Base-by-base conservation (phyloP, 2,888 invertebrate species). In the Zeuzera pyrina region DNA sequence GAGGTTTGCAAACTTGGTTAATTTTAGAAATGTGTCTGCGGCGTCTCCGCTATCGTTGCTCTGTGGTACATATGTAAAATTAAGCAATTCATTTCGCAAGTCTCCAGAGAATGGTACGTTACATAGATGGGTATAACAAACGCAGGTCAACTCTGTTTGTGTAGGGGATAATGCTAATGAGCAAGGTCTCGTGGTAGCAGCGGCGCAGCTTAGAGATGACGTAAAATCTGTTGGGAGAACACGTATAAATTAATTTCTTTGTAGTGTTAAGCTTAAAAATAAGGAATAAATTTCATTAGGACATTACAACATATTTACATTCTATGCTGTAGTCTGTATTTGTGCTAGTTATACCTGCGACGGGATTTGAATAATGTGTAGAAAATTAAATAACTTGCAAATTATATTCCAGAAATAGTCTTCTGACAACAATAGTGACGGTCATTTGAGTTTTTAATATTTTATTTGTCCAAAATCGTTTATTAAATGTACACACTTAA, bases 121-220 rank as follows among this genome's bases (percentile, higher is more conserved):
- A 62, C 81, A 81, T 43, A 67, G 58, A 31, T 58, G 49, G 12
- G 47, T 53, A 34, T 45, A 32, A 47, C 81, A 81, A 38, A 61
- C 53, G 52, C 79, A 81, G 36, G 56, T 66, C 45, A 78, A 42
- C 43, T 57, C 48, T 63, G 49, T 39, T 51, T 56, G 40, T 53
- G 56, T 38, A 21, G 52, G 44, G 31, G 49, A 44, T 38, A 52
- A 50, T 14, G 47, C 45, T 45, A 79, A 46, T 35, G 61, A 51
- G 50, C 79, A 79, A 2, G 67, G 49, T 3, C 43, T 31, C 31
- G 47, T 47, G 29, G 40, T 41, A 5, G 48, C 49, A 2, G 59
- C 45, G 14, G 66, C 57, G 36, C 78, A 79, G 33, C 55, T 50
- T 34, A 79, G 46, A 12, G 55, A 45, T 27, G 72, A 68, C 29